Conservation (phyloP, 2,888 invertebrate species). For the Stegana nigrithorax region DNA sequence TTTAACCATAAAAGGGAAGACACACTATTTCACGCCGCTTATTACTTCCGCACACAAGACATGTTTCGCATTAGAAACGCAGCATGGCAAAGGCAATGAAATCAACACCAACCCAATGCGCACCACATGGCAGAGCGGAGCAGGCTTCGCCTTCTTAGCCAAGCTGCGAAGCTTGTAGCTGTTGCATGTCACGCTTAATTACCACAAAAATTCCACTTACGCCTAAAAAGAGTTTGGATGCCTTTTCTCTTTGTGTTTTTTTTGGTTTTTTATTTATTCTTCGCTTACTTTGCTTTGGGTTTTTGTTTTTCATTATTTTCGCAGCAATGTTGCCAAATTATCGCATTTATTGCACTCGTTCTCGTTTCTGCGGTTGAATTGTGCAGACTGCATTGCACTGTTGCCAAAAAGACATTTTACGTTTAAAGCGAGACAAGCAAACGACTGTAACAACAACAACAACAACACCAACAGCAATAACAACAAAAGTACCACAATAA, state of each 20-base stretch:
- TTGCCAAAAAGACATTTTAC: conserved; percentile 15
- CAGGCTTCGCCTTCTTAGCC: conserved; percentile 27
- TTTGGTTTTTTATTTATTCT: no score
- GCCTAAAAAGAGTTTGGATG: conserved; percentile 1
- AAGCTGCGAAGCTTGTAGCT: conserved; percentile 17
- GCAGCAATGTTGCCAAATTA: conserved; percentile 18
- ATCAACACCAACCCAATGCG: no score
- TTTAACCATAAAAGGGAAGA: no score
- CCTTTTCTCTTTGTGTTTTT: no score
- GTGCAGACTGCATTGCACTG: no score
- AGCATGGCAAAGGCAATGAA: no score
- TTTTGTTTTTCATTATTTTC: neutral
- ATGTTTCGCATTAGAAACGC: no score
- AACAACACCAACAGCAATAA: conserved; percentile 46
- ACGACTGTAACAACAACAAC: conserved; percentile 50
- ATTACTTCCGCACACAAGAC: no score
- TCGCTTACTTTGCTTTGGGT: no score
- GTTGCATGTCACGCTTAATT: conserved; percentile 16
- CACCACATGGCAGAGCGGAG: no score
- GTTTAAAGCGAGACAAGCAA: conserved; percentile 52
- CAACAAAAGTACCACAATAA: conserved; percentile 38
- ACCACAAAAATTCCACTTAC: conserved; percentile 20
- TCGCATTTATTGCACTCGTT: conserved; percentile 8
- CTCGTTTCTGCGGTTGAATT: neutral
- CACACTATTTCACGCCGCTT: no score